Percentiles rank a stretch among this genome's conserved stretches.
phyloP scores from a whole-genome alignment of 2,113 vertebrate species.

The Zosterops japonicus region DNA sequence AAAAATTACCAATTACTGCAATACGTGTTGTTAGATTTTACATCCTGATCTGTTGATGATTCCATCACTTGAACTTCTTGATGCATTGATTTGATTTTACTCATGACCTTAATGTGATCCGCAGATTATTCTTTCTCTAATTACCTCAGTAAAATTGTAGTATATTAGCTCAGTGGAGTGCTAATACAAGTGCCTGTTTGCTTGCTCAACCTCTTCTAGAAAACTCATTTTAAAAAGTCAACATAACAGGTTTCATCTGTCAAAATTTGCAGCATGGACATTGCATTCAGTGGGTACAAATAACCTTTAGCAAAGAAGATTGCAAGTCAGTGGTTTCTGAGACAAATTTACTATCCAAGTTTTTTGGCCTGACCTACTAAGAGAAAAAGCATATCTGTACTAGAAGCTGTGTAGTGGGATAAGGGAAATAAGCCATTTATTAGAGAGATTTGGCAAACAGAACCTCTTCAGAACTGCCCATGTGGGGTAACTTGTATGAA shows the following conservation, averaged over 20 bases:
- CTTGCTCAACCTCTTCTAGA: conserved; percentile 27
- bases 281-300: background rate
- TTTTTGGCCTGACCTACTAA: background rate
- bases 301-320: background rate
- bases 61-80: background rate
- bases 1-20: background rate
- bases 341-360: background rate
- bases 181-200: conserved; percentile 30
- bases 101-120: background rate
- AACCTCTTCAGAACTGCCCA: background rate
- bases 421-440: background rate
- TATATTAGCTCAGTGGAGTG: conserved; percentile 11
- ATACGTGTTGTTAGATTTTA: background rate
- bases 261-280: background rate
- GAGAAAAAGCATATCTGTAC: background rate
- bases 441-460: background rate
- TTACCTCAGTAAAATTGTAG: background rate
- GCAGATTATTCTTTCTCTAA: conserved; percentile 12
- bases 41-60: background rate
- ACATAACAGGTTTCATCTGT: conserved; percentile 10
- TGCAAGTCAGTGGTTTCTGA: background rate
- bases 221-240: conserved; percentile 48
- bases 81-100: background rate
- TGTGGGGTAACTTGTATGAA: background rate
- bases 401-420: background rate